These are phyloP conservation scores for Catharus ustulatus DNA, from an alignment of 2,797 vertebrate genomes.

Conservation along the genomic window DNA sequence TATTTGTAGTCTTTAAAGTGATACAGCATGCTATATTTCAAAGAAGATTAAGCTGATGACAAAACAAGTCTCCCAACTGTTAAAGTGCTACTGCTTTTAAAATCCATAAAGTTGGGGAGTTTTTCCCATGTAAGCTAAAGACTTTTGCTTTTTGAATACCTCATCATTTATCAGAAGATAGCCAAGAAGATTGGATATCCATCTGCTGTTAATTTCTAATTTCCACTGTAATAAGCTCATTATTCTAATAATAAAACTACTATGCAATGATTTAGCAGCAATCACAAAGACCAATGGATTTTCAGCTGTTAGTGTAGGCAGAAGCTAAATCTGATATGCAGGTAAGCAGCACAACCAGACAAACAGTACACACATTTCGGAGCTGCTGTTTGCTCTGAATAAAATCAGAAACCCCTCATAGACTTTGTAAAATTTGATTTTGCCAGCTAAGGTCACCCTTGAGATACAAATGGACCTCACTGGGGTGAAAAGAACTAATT, in stretches of 20 bases:
- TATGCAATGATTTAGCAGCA: conserved; percentile 50
- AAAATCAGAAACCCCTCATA: not conserved
- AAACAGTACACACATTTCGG: not conserved
- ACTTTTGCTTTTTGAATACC: conserved; percentile 27
- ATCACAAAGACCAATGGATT: conserved; percentile 14
- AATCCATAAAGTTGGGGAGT: not conserved
- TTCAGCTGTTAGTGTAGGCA: conserved; percentile 16
- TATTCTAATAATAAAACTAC: conserved; percentile 54
- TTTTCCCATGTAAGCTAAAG: not conserved
- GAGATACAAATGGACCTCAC: not conserved
- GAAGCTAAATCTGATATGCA: conserved; percentile 22
- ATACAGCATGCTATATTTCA: not conserved
- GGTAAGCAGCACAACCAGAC: not conserved
- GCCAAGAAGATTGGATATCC: not conserved
- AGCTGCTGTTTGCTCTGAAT: not conserved
- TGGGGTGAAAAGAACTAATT: not conserved
- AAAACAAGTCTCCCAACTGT: not conserved
- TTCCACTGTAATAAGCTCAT: not conserved
- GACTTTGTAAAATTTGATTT: not conserved
- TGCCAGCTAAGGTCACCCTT: not conserved
- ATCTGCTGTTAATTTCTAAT: conserved; percentile 58
- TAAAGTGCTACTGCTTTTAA: not conserved
- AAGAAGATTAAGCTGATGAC: not conserved
- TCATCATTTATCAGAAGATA: not conserved
- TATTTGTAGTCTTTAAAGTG: not conserved